These are phyloP conservation scores for Stichodactyla helianthus DNA, from an alignment of 64 coral and sea anemone genomes.

Conservation along the genomic window DNA sequence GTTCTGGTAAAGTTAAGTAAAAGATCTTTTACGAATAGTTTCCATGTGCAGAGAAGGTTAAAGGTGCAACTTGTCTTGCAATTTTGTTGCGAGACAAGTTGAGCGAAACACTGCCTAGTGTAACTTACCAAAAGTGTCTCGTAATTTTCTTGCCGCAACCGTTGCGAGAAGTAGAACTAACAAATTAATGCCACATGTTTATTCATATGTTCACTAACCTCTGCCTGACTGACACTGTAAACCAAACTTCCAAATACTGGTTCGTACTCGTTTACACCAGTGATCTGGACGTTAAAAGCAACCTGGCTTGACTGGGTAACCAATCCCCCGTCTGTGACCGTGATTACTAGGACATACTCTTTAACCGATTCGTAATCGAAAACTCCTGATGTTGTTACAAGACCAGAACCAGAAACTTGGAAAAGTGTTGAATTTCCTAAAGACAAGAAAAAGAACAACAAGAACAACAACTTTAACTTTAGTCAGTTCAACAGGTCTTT, in stretches of 20 bases:
- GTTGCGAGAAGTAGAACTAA: too few species aligned
- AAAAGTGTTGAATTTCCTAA: slow-evolving; percentile 50
- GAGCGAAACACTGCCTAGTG: too few species aligned
- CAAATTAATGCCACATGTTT: too few species aligned
- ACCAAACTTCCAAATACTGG: slow-evolving; percentile 40
- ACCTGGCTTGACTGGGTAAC: slow-evolving; percentile 13
- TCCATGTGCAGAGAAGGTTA: too few species aligned
- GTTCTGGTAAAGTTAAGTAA: too few species aligned
- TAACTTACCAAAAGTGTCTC: neutral
- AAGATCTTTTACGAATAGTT: too few species aligned
- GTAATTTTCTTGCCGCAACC: too few species aligned
- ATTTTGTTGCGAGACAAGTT: too few species aligned
- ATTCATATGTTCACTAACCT: slow-evolving; percentile 1
- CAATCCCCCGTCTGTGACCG: slow-evolving; percentile 34
- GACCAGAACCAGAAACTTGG: slow-evolving; percentile 25
- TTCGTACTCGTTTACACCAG: slow-evolving; percentile 34
- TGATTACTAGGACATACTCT: slow-evolving; percentile 36
- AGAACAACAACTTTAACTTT: too few species aligned
- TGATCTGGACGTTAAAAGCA: slow-evolving; percentile 39
- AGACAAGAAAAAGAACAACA: too few species aligned
- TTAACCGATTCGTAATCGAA: slow-evolving; percentile 48
- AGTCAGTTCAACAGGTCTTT: too few species aligned
- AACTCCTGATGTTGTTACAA: slow-evolving; percentile 17
- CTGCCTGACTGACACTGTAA: slow-evolving; percentile 33
- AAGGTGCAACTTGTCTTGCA: neutral